Evolutionary conservation across 2,888 invertebrate species (phyloP), one percentile per base, ranked within the genome.

Genomic region (Calameuta pallipes): DNA sequence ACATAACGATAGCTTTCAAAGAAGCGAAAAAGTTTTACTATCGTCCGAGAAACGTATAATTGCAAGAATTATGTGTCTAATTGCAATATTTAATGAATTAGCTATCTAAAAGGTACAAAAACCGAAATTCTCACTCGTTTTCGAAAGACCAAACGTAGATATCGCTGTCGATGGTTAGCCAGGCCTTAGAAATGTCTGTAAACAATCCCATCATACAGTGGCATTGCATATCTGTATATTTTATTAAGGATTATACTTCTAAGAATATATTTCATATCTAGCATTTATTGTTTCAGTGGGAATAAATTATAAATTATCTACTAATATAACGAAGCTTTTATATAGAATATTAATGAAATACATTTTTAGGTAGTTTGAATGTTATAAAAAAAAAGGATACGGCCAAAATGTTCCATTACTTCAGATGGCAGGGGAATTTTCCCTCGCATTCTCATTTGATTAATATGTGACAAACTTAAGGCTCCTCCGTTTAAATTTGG

Each of bases 111-210:
- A 13, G 37, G 37, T 37, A 37, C 3, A 13, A 37, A 13, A 4
- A 13, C 13, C 4, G 4, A 12, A 37, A 37, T 79, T 85, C 90
- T 88, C 88, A 94, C 94, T 95, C 97, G 92, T 98, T 96, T 92
- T 98, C 98, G 92, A 98, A 99, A 36, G 98, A 97, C 99, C 99
- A 99, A 69, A 99, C 95, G 93, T 98, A 99, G 85, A 99, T 96
- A 92, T 99, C 98, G 87, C 98, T 98, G 90, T 99, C 99, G 85
- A 99, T 97, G 9, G 98, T 97, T 78, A 99, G 93, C 99, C 99
- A 99, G 0, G 99, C 99, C 89, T 99, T 94, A 77, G 96, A 96
- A 84, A 99, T 98, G 92, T 98, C 98, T 79, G 98, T 96, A 92
- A 99, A 99, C 12, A 99, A 93, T 4, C 99, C 99, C 98, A 99